Base-by-base conservation (phyloP, 2,113 vertebrate species). In the Pedetes capensis region DNA sequence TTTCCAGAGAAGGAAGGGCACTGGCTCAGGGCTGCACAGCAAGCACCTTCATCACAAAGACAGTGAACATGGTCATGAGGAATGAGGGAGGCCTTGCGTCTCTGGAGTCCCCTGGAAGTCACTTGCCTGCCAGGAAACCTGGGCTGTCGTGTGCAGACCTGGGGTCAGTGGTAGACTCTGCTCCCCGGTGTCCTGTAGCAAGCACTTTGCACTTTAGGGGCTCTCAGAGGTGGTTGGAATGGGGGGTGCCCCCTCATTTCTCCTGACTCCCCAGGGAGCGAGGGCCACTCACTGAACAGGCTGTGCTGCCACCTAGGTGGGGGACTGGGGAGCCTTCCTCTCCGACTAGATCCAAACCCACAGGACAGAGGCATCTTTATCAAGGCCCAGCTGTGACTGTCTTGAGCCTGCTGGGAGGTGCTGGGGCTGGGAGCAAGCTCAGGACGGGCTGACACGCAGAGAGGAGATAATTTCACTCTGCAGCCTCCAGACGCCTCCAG, bases 401-500 rank as follows among this genome's bases (percentile, higher is more conserved):
- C 93, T 94, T 86, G 68, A 93, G 93, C 84, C 79, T 91, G 68
- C 87, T 76, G 97, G 96, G 97, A 97, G 92, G 92, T 91, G 64
- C 94, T 94, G 81, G 78, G 93, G 59, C 91, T 95, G 32, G 69
- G 82, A 93, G 81, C 14, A 34, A 83, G 84, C 94, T 97, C 91
- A 97, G 98, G 98, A 98, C 97, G 78, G 23, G 76, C 91, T 98
- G 98, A 98, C 96, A 98, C 86, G 95, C 95, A 64, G n/a, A 57
- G 32, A 42, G 57, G 83, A 98, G 98, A 98, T 98, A 98, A 98
- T 96, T 96, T 95, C 95, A 93, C 97, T 94, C 96, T 10, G 0
- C 85, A 95, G 93, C 95, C 96, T 97, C 32, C 57, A 95, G 97
- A 98, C 94, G 93, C 95, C 96, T 97, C 32, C 57, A 95, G 97